Evolutionary conservation across 2,113 vertebrate species (phyloP).

Genomic region (Accipiter cooperii): DNA sequence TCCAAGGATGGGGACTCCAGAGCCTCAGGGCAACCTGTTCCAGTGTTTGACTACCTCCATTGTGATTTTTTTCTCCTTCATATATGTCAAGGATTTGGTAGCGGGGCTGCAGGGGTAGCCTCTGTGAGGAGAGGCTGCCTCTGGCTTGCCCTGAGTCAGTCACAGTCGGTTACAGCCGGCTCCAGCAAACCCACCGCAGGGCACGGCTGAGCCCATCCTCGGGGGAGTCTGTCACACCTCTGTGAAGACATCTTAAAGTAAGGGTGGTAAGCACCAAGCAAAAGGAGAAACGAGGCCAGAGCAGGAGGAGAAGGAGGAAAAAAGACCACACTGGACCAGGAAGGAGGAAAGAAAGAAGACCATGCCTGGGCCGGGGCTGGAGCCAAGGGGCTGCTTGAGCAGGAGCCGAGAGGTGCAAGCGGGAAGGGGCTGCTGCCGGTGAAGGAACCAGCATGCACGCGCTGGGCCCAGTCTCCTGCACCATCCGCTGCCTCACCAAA

Average conservation of each 20-base stretch:
- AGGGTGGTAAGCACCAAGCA: background rate
- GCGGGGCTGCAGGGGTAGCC: background rate
- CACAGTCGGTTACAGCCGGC: background rate
- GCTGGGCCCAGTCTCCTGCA: accelerated
- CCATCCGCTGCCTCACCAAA: background rate
- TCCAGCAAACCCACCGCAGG: background rate
- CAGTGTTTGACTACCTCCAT: background rate
- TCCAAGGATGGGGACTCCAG: background rate
- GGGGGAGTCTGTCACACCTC: background rate
- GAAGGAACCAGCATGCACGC: background rate
- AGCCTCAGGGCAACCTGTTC: background rate
- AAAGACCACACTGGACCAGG: background rate
- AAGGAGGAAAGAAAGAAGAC: background rate
- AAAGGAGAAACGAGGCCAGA: background rate
- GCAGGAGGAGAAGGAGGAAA: background rate
- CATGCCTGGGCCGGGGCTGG: background rate
- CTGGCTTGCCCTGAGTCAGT: background rate
- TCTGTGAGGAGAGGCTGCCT: background rate
- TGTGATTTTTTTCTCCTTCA: background rate
- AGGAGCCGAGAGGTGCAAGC: background rate
- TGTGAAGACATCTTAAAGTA: background rate
- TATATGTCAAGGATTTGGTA: background rate
- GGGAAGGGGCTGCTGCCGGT: background rate
- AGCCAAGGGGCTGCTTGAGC: background rate
- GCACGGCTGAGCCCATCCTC: background rate